Percentiles rank a stretch among this genome's conserved stretches.
These are phyloP conservation scores for Tenthredo mesomela DNA, from an alignment of 2,888 invertebrate species.

Conservation along the genomic window DNA sequence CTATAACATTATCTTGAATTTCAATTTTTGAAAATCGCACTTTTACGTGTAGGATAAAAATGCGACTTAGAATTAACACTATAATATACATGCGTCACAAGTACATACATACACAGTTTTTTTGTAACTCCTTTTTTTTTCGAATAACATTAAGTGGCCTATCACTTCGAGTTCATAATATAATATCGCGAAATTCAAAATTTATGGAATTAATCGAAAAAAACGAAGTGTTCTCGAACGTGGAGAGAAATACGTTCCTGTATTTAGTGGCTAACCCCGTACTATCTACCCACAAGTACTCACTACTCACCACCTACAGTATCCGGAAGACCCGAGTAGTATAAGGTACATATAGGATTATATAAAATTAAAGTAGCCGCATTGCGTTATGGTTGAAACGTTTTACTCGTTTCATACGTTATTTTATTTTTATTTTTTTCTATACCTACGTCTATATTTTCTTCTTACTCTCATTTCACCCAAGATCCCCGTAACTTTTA, in stretches of 20 bases:
- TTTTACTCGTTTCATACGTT: background rate
- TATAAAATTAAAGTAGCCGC: conserved; percentile 33
- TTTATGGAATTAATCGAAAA: background rate
- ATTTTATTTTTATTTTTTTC: too few relatives aligned
- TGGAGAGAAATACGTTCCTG: background rate
- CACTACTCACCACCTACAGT: background rate
- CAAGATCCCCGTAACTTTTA: background rate
- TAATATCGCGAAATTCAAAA: background rate
- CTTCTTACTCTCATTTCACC: background rate
- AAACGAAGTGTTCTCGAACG: background rate
- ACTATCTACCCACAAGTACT: background rate
- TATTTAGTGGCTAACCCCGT: background rate
- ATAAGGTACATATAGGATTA: conserved; percentile 16
- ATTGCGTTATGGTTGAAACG: conserved; percentile 12
- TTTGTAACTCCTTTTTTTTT: background rate
- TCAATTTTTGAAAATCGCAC: background rate
- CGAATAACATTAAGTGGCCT: background rate
- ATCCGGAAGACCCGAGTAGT: background rate
- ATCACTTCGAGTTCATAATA: background rate
- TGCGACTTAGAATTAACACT: background rate
- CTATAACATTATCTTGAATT: background rate
- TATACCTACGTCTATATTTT: background rate
- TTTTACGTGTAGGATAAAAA: background rate
- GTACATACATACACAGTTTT: background rate
- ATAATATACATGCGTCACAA: background rate